Percentiles rank a stretch among this genome's conserved stretches.
Evolutionary conservation across 2,888 invertebrate species (phyloP).

Genomic region (Branchellion lobata): DNA sequence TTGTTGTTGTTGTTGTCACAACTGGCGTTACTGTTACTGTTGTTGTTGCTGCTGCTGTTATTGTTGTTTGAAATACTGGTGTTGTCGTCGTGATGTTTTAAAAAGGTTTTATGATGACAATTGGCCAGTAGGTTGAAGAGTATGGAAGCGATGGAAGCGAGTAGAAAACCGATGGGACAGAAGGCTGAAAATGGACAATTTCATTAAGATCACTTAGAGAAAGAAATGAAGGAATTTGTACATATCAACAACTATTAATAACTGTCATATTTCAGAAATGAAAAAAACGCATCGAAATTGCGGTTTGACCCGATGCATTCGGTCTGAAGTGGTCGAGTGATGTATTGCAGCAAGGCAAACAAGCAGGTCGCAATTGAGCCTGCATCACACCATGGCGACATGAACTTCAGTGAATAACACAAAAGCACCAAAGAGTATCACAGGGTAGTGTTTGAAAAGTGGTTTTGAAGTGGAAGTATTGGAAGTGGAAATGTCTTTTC

Average conservation of each 20-base stretch:
- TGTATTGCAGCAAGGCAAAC: too few relatives aligned
- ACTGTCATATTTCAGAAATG: not conserved
- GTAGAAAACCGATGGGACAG: constrained; percentile 3
- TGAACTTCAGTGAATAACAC: too few relatives aligned
- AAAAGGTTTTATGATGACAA: not conserved
- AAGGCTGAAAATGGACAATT: not conserved
- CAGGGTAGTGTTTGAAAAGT: too few relatives aligned
- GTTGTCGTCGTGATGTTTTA: constrained; percentile 4
- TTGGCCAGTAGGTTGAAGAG: not conserved
- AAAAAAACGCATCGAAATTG: not conserved
- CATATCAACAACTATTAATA: not conserved
- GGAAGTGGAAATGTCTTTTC: too few relatives aligned
- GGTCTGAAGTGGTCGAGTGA: too few relatives aligned
- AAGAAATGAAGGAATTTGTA: not conserved
- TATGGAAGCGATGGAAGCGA: not conserved
- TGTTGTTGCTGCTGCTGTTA: not conserved
- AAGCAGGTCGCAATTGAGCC: too few relatives aligned
- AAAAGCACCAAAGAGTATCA: too few relatives aligned
- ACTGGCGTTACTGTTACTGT: too few relatives aligned
- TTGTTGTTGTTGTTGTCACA: not conserved
- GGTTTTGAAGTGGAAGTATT: too few relatives aligned
- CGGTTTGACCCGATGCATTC: too few relatives aligned
- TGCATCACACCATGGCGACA: too few relatives aligned
- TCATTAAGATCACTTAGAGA: not conserved
- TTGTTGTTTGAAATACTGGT: not conserved